Evolutionary conservation across 2,113 vertebrate species (phyloP), one percentile per base, ranked within the genome.

Genomic region (Dasyurus viverrinus): DNA sequence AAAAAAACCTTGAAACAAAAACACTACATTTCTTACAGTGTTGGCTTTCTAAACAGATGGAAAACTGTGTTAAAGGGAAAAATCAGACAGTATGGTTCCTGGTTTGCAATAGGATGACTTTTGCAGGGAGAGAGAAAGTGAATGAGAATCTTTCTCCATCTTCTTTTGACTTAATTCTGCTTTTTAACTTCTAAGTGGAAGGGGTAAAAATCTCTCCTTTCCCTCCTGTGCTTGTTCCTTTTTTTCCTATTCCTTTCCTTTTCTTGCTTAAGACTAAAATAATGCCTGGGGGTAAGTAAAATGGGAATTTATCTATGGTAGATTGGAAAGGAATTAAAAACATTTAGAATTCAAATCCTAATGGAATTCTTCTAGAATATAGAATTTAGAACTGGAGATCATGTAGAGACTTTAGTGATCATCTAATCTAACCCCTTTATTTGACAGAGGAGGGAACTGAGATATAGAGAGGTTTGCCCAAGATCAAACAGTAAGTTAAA

Each of bases 391-490:
- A 22, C n/a, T 90, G 27, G 48, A 50, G 54, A 52, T 52, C 50
- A 52, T 52, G 8, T 52, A 52, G 54, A 55, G 26, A 54, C 46
- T 7, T 91, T 48, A 54, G 55, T 5, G 25, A 42, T 76, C 36
- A 95, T 89, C 11, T 27, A 8, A 0, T 27, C 36, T 60, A 95
- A 19, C 14, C 19, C 27, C 26, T 53, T 93, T 25, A 53, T 16
- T 93, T 76, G n/a, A 90, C 30, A 27, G 24, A 53, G 94, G 54
- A 92, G 53, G 42, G 95, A 92, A 92, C 27, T 53, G 68, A 54
- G 42, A 89, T 48, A 89, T 55, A n/a, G 8, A 48, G 84, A 92
- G 76, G 76, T 3, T 68, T 48, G 14, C 47, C 19, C 42, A 50
- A 22, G 24, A 14, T 68, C 47, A 36, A 0, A 47, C 1, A 53